A percentile compares a stretch with the other conserved stretches of the same genome.
Conservation (phyloP, 2,888 invertebrate genomes). For the Creontiades dilutus region DNA sequence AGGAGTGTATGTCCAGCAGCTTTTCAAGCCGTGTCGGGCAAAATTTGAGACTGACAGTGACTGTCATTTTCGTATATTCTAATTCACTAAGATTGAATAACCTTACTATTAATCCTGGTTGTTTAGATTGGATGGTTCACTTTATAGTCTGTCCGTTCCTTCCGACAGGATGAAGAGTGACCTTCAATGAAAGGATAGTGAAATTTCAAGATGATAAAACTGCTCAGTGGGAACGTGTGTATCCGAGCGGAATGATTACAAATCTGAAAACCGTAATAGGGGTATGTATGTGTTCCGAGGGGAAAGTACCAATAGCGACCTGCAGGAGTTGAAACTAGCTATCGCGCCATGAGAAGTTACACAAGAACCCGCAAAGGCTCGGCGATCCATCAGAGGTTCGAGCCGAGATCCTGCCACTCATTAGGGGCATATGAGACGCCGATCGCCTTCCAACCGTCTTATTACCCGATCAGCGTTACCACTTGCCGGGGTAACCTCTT, state of each 20-base stretch:
- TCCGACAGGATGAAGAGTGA: too few species aligned
- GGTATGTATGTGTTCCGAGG: background rate
- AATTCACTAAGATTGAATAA: too few species aligned
- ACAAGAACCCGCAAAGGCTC: slow-evolving; percentile 10
- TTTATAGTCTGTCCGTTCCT: too few species aligned
- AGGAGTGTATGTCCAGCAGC: too few species aligned
- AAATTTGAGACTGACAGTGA: too few species aligned
- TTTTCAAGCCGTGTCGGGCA: too few species aligned
- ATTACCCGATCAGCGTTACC: slow-evolving; percentile 20
- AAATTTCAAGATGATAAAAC: too few species aligned
- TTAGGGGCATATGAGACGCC: slow-evolving; percentile 47
- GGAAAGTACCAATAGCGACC: background rate
- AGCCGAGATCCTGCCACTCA: slow-evolving; percentile 38
- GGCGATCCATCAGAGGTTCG: slow-evolving; percentile 25
- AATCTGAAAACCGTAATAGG: slow-evolving; percentile 8
- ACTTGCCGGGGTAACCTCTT: background rate
- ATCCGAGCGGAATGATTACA: background rate
- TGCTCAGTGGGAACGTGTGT: too few species aligned
- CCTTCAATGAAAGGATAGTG: too few species aligned
- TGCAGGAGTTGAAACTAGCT: slow-evolving; percentile 14
- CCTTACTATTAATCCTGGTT: too few species aligned
- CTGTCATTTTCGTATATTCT: too few species aligned
- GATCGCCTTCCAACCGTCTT: slow-evolving; percentile 50
- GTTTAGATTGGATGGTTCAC: too few species aligned
- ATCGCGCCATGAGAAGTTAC: slow-evolving; percentile 4